A percentile compares a stretch with the other conserved stretches of the same genome.
These are phyloP conservation scores for Ooceraea biroi DNA, from an alignment of 1,140 invertebrate genomes.

Conservation along the genomic window DNA sequence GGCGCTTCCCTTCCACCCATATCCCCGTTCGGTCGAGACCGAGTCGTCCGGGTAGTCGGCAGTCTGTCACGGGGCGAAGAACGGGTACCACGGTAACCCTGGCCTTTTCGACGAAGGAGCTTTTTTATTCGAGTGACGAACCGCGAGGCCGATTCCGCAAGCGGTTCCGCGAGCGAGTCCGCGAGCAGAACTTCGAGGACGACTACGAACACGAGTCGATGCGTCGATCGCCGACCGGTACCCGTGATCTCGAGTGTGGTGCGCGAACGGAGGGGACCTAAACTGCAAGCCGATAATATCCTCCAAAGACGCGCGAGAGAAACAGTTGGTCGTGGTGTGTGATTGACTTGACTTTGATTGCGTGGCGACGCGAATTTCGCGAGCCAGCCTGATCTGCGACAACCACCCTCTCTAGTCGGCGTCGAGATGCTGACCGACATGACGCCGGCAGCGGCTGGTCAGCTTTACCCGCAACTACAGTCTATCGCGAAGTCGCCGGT, in stretches of 20 bases:
- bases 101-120: slow-evolving; percentile 59
- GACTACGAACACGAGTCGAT: too few species aligned
- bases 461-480: slow-evolving; percentile 85
- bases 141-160: slow-evolving; percentile 16
- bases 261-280: slow-evolving; percentile 12
- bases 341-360: slow-evolving; percentile 4
- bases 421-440: slow-evolving; percentile 85
- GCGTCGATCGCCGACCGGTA: neutral
- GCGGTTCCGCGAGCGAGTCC: slow-evolving; percentile 1
- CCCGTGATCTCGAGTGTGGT: slow-evolving; percentile 65
- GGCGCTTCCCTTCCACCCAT: slow-evolving; percentile 69
- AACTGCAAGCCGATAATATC: neutral
- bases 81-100: slow-evolving; percentile 85
- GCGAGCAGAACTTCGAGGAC: neutral
- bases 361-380: slow-evolving; percentile 5
- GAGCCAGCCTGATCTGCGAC: neutral
- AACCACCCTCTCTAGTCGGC: slow-evolving; percentile 14
- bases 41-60: slow-evolving; percentile 81
- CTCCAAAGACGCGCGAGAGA: neutral
- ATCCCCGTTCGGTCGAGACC: slow-evolving; percentile 71
- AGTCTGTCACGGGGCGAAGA: slow-evolving; percentile 86
- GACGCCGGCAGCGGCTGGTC: slow-evolving; percentile 85
- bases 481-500: slow-evolving; percentile 85
- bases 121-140: slow-evolving; percentile 61
- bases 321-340: neutral